These are phyloP conservation scores for Cynocephalus volans DNA, from an alignment of 2,113 vertebrate species.

Conservation along the genomic window DNA sequence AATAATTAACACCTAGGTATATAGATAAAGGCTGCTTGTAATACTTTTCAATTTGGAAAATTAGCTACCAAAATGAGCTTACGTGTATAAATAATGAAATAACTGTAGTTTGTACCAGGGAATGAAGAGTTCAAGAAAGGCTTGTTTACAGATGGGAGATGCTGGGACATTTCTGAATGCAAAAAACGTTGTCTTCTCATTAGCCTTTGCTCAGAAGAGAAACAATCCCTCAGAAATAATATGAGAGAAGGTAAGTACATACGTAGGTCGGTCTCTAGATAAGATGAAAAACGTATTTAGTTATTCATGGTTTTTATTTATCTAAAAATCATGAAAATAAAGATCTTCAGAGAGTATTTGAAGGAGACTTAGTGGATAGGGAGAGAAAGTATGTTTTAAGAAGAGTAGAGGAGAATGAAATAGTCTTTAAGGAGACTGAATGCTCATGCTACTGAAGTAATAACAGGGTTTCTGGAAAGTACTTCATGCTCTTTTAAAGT, in stretches of 20 bases:
- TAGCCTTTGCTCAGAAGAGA: not conserved
- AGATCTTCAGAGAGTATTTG: not conserved
- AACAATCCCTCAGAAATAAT: no score
- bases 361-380: not conserved
- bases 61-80: not conserved
- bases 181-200: not conserved
- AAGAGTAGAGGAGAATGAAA: no score
- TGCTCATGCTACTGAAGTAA: not conserved
- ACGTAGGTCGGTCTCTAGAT: not conserved
- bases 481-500: not conserved
- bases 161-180: no score
- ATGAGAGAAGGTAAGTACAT: not conserved
- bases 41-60: not conserved
- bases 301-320: not conserved
- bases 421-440: not conserved
- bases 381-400: not conserved
- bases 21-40: not conserved
- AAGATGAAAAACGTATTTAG: not conserved
- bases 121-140: no score
- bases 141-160: no score
- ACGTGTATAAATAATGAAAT: not conserved
- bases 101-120: not conserved
- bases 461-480: not conserved
- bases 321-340: not conserved
- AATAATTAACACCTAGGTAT: not conserved